Conservation (phyloP, 2,797 vertebrate species). For the Clarias laeviceps region DNA sequence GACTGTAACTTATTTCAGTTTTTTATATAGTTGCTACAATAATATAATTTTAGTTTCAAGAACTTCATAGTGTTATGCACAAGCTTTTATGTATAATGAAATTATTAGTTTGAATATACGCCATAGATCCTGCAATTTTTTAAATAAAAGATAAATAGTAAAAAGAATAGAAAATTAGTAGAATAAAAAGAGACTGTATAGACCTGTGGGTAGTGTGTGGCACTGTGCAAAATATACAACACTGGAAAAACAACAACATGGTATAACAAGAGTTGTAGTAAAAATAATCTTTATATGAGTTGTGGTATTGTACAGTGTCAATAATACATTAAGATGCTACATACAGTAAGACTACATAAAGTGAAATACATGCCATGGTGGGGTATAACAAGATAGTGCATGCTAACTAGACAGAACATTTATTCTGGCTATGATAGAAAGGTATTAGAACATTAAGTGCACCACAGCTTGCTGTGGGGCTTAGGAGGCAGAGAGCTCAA, state of each 20-base stretch:
- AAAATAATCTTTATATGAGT: neutral
- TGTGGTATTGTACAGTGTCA: neutral
- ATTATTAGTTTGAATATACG: neutral
- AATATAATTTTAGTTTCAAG: neutral
- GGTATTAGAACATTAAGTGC: no score
- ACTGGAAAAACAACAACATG: neutral
- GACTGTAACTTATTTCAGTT: neutral
- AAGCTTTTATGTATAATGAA: neutral
- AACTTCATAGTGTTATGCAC: neutral
- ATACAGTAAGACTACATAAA: neutral
- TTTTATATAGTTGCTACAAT: conserved; percentile 1
- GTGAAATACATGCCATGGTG: neutral
- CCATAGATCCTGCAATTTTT: neutral
- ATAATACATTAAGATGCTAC: neutral
- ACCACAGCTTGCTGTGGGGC: no score
- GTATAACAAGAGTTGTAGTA: neutral
- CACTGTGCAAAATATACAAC: neutral
- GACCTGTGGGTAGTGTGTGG: neutral
- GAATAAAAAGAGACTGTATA: neutral
- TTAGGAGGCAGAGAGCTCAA: no score
- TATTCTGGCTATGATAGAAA: no score
- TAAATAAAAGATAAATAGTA: neutral
- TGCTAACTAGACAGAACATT: neutral
- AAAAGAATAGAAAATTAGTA: neutral
- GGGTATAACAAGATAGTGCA: neutral